phyloP scores from a whole-genome alignment of 92 coral and sea anemone species.

The Porites rus region DNA sequence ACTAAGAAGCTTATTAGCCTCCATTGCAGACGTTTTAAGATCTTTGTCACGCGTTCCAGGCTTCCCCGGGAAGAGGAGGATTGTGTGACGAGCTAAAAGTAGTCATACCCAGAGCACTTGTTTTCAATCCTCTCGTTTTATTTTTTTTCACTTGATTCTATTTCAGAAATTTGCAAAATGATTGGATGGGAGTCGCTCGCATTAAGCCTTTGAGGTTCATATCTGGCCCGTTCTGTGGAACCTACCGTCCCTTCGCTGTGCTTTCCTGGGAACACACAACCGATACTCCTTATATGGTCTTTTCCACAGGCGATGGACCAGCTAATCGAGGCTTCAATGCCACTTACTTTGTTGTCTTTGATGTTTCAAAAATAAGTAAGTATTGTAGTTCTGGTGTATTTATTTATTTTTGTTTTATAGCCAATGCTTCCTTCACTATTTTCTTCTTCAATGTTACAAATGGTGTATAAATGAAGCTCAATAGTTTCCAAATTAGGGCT shows the following conservation, averaged over 20 bases:
- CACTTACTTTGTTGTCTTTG: constrained; percentile 9
- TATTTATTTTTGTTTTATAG: not conserved
- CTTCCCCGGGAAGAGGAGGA: too few species aligned
- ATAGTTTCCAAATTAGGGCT: too few species aligned
- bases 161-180: constrained; percentile 16
- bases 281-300: not conserved
- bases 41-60: not conserved
- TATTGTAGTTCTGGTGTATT: not conserved
- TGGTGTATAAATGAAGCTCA: not conserved
- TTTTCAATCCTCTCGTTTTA: too few species aligned
- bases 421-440: not conserved
- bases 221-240: constrained; percentile 38
- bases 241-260: not conserved
- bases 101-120: too few species aligned
- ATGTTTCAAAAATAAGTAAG: constrained; percentile 27
- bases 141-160: not conserved
- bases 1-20: not conserved
- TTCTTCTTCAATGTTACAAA: too few species aligned
- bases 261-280: not conserved
- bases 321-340: constrained; percentile 3
- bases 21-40: too few species aligned
- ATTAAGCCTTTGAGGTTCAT: not conserved
- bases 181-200: not conserved
- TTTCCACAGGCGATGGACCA: constrained; percentile 9
- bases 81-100: too few species aligned